These are phyloP conservation scores for Beris morrisii DNA, from an alignment of 2,888 invertebrate species.

Conservation along the genomic window DNA sequence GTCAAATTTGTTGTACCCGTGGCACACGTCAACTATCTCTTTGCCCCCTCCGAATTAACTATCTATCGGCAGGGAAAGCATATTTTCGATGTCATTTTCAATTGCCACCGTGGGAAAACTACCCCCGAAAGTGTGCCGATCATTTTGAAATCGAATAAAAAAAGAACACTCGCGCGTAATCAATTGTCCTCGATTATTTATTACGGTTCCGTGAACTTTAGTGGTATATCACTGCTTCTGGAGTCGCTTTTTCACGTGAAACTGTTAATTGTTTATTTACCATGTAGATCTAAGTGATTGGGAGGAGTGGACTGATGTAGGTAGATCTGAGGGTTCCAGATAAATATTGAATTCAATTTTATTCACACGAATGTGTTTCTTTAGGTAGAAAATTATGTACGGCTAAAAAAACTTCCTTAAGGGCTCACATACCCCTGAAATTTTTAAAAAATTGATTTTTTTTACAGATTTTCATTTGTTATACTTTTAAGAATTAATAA, in stretches of 20 bases:
- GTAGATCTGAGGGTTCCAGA: conserved; percentile 40
- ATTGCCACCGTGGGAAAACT: conserved; percentile 35
- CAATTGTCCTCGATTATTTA: conserved; percentile 27
- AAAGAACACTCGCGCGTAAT: conserved; percentile 8
- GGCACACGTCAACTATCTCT: conserved; percentile 34
- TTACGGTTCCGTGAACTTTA: conserved; percentile 22
- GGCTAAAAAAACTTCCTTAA: no score
- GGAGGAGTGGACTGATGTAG: conserved; percentile 46
- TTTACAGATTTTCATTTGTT: no score
- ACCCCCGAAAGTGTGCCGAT: conserved; percentile 35
- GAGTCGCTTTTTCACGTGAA: conserved; percentile 32
- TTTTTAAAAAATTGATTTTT: no score
- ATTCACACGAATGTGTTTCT: no score
- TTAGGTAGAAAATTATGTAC: no score
- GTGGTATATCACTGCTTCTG: conserved; percentile 12
- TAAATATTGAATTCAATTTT: no score
- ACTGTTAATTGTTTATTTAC: conserved; percentile 56
- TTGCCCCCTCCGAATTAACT: not conserved
- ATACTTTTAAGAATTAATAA: no score
- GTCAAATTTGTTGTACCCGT: conserved; percentile 37
- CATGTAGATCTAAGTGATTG: conserved; percentile 41
- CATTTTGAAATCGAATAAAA: conserved; percentile 33
- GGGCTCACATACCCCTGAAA: no score
- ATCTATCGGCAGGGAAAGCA: conserved; percentile 32
- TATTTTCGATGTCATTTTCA: conserved; percentile 37